Evolutionary conservation across 2,888 invertebrate genomes (phyloP), one percentile per base, ranked within the genome.

Genomic region (Pristionchus exspectatus): DNA sequence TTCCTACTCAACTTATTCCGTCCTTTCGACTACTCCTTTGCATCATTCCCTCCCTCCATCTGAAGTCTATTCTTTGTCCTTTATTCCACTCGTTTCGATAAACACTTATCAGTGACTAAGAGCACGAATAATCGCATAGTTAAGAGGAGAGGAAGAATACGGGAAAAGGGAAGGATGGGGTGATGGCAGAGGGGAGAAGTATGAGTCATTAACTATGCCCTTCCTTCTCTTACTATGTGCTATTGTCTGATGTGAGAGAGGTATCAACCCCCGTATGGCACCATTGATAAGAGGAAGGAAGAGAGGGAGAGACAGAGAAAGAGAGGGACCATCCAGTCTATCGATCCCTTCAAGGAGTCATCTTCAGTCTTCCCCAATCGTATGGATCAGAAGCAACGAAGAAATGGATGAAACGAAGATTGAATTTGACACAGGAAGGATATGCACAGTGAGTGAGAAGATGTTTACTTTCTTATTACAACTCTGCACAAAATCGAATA

Each of bases 131-230:
- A 81, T 54, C 50, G 81, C 50, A 81, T 81, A 54, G 81, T 81
- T 81, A 81, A 54, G 50, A 81, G 21, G 74, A 33, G 54, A 44
- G 50, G 21, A 44, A 12, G 44, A 38, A 77, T 77, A 50, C 12
- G 38, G 38, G 38, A 5, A 38, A 38, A 38, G 38, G n/a, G 16
- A n/a, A 14, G 10, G 44, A 54, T 81, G 81, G 81, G 50, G 50
- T 81, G 81, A 81, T 81, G 2, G 12, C 7, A 50, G 44, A 50
- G 38, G 21, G n/a, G 74, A 21, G 33, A 38, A 38, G 54, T 7
- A 27, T 85, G 84, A 85, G 33, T 85, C 59, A 85, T 59, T 85
- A 85, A 85, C 84, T 85, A 85, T 85, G 59, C 59, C 59, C 21
- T 59, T 59, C 59, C 59, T 56, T 85, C 44, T 16, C 54, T 83